These are phyloP conservation scores for Laterallus jamaicensis DNA, from an alignment of 2,113 vertebrate species.

Conservation along the genomic window DNA sequence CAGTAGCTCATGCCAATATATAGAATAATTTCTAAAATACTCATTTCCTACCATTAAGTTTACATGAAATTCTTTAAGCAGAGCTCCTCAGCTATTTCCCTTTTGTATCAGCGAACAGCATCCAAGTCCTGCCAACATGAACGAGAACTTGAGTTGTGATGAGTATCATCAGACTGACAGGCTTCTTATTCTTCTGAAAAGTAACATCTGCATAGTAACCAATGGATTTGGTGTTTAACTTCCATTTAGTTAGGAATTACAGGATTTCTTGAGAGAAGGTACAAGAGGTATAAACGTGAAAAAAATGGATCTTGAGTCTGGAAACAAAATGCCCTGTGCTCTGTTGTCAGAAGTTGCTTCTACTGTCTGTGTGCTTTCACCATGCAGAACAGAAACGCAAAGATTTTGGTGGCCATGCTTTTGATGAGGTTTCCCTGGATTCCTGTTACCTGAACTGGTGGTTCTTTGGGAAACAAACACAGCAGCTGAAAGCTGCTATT, in stretches of 20 bases:
- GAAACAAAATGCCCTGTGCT: not conserved
- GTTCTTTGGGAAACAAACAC: not conserved
- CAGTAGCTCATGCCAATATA: not conserved
- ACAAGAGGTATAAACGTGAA: not conserved
- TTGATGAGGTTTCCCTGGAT: not conserved
- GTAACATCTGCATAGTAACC: not conserved
- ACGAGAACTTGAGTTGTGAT: not conserved
- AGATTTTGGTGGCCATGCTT: not conserved
- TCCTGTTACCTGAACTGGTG: not conserved
- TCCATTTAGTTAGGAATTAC: not conserved
- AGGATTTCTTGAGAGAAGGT: not conserved
- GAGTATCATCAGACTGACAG: not conserved
- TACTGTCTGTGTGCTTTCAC: not conserved
- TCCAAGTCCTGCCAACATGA: not conserved
- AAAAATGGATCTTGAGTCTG: not conserved
- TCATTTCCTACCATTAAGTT: not conserved
- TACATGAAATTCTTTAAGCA: not conserved
- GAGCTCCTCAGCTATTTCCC: slow-evolving; percentile 1
- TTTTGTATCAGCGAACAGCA: not conserved
- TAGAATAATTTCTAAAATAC: not conserved
- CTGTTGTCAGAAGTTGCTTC: not conserved
- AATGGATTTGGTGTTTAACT: not conserved
- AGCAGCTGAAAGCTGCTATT: not conserved
- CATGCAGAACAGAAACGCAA: not conserved
- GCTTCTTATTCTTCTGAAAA: not conserved